These are phyloP conservation scores for Tetanocera ferruginea DNA, from an alignment of 2,888 invertebrate species.

Conservation along the genomic window DNA sequence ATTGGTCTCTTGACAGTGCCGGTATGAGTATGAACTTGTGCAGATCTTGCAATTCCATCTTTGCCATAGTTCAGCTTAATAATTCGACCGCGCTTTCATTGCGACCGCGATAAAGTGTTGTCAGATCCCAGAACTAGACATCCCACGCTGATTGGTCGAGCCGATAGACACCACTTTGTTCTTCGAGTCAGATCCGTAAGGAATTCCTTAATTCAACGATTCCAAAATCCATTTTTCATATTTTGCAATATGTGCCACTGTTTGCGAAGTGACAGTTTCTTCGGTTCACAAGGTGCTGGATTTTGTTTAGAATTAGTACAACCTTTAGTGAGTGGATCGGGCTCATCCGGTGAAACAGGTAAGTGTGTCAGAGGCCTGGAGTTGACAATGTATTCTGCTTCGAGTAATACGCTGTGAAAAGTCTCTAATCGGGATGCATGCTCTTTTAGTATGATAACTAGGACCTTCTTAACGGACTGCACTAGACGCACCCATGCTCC, in stretches of 20 bases:
- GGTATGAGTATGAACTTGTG: too few relatives aligned
- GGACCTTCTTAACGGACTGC: not conserved
- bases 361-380: slow-evolving; percentile 25
- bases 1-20: too few relatives aligned
- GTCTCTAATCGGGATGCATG: not conserved
- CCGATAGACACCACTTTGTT: too few relatives aligned
- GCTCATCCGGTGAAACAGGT: slow-evolving; percentile 4
- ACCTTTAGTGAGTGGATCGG: slow-evolving; percentile 8
- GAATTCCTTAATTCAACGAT: too few relatives aligned
- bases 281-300: slow-evolving; percentile 23
- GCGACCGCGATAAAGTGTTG: too few relatives aligned
- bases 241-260: slow-evolving; percentile 29
- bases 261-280: not conserved
- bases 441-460: too few relatives aligned
- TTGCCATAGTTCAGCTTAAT: too few relatives aligned
- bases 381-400: not conserved
- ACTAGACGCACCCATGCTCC: not conserved
- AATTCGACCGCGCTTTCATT: too few relatives aligned
- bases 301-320: not conserved
- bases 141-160: too few relatives aligned
- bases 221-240: slow-evolving; percentile 26
- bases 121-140: too few relatives aligned
- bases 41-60: too few relatives aligned
- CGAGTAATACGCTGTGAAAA: not conserved
- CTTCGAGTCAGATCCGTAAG: too few relatives aligned